Base-by-base conservation (phyloP, 2,113 vertebrate genomes). In the Ciconia boyciana region DNA sequence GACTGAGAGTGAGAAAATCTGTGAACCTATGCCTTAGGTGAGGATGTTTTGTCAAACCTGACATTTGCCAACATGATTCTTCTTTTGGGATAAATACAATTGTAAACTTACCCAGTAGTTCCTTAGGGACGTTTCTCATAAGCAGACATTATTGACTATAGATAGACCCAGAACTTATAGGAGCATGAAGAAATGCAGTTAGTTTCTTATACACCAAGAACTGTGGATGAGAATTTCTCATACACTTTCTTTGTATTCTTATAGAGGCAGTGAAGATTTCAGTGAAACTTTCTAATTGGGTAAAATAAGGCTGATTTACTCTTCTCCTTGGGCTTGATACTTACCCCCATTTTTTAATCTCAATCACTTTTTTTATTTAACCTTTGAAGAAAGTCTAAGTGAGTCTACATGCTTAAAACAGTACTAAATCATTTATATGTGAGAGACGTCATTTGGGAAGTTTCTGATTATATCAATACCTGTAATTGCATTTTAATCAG, bases 41-140 rank as follows among this genome's bases (percentile, higher is more conserved):
- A 88, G 68, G 90, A 51, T 87, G 34, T 96, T 89, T 94, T 90
- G 71, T 95, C 87, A 92, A 92, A 95, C 86, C 88, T 86, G 79
- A 74, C 71, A 41, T 88, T 93, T 83, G 28, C 49, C 82, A 79
- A 55, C 58, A 39, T 51, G 55, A 70, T 88, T 46, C 57, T 83
- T 92, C 68, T 90, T 87, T 74, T 0, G 2, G 62, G 36, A 68
- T 94, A 94, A 83, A 83, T 66, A 62, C 34, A 70, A 83, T 61
- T 90, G 49, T 26, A 48, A 82, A 76, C 77, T 80, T 92, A 57
- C 17, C 41, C 36, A 66, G 36, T 70, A 31, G 3, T 86, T 1
- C 7, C 41, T 41, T 58, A 52, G 44, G 36, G 55, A 29, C 17
- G 3, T 90, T 80, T 80, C 64, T 70, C 90, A 34, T 28, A 83